These are phyloP conservation scores for Pterocles gutturalis DNA, from an alignment of 2,113 vertebrate genomes.

Conservation along the genomic window DNA sequence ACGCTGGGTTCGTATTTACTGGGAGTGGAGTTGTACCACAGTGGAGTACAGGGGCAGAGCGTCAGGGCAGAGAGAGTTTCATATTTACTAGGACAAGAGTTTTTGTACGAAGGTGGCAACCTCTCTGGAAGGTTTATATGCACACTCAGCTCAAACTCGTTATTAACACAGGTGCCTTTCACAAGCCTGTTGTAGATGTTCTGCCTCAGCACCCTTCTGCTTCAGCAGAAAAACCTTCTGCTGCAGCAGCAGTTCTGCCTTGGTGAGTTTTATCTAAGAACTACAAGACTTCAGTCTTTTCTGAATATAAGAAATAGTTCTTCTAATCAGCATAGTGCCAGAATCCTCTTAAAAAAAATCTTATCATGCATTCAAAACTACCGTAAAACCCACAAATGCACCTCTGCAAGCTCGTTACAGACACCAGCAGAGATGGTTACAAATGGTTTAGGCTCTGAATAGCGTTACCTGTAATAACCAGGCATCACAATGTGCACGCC, in stretches of 20 bases:
- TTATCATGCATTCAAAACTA: rapidly evolving
- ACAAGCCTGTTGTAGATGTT: not conserved
- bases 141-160: not conserved
- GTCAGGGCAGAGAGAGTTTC: not conserved
- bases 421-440: not conserved
- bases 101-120: not conserved
- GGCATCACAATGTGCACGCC: constrained; percentile 92
- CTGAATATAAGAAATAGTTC: not conserved
- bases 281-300: not conserved
- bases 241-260: not conserved
- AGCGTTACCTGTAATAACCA: constrained; percentile 89
- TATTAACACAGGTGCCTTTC: not conserved
- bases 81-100: not conserved
- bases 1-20: rapidly evolving
- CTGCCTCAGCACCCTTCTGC: not conserved
- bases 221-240: not conserved
- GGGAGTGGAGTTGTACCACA: rapidly evolving
- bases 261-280: not conserved
- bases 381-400: rapidly evolving
- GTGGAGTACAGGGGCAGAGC: not conserved
- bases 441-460: not conserved
- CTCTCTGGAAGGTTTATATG: not conserved
- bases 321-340: not conserved
- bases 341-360: not conserved
- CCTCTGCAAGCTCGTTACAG: not conserved